Base-by-base conservation (phyloP, 2,888 invertebrate genomes). In the Ophion costatus region DNA sequence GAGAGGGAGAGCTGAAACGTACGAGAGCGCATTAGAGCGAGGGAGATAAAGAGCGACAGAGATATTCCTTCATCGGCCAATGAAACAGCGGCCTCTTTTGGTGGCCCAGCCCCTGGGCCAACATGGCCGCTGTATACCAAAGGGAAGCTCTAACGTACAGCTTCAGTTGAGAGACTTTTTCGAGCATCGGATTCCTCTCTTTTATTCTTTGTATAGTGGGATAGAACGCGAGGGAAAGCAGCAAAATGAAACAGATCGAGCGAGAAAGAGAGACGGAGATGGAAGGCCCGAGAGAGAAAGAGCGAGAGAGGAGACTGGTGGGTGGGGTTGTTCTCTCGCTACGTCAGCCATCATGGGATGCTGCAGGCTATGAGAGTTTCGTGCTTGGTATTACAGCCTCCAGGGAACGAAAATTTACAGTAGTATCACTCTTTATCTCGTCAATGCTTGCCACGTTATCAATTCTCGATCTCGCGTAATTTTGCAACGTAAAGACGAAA, bases 51-150 rank as follows among this genome's bases (percentile, higher is more conserved):
- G 87, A 78, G 77, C 84, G 78, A 73, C 79, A 84, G 81, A 84
- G 64, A 82, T 82, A 81, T 84, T 73, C 75, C 79, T 80, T 63
- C 87, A 87, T 71, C 89, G 90, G 89, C 93, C 93, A 93, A 93
- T 93, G 92, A 92, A 89, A 90, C 89, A 69, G 91, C 87, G 89
- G 51, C 88, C 90, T 91, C 91, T 92, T 92, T 92, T 89, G 90
- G 90, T 90, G 88, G 93, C 91, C 93, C 93, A 91, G 90, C 93
- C 93, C 93, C 93, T 92, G 88, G 88, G 86, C 87, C 91, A 94
- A 93, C 91, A 93, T 93, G 93, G 93, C 93, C 90, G 93, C 89
- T 86, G 84, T 86, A 88, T 91, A 89, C 88, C 86, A 89, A 91
- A 91, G 91, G 91, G 90, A 85, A 91, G 90, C 90, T 90, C 89